These are phyloP conservation scores for Podocnemis expansa DNA, from an alignment of 2,113 vertebrate genomes.

Conservation along the genomic window DNA sequence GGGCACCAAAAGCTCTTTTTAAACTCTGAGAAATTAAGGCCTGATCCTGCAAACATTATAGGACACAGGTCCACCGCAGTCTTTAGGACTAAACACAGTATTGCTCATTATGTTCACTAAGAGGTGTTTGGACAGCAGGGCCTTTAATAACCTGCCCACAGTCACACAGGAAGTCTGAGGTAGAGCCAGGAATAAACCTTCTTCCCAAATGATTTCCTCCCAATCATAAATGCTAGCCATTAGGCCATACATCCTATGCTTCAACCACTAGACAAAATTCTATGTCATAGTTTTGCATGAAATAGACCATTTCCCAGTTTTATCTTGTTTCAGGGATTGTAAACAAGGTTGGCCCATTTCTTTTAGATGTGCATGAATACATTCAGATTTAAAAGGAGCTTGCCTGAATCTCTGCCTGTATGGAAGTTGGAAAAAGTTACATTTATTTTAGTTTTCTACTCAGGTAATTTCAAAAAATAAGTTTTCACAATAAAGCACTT, in stretches of 20 bases:
- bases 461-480: not conserved
- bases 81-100: not conserved
- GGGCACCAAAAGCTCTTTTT: not conserved
- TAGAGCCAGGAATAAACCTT: slow-evolving; percentile 29
- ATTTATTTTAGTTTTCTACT: not conserved
- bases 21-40: not conserved
- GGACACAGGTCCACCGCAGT: accelerated
- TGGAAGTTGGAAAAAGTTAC: not conserved
- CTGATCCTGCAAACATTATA: not conserved
- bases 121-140: accelerated
- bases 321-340: not conserved
- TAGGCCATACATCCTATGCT: slow-evolving; percentile 3
- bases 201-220: slow-evolving; percentile 31
- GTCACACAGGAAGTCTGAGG: slow-evolving; percentile 24
- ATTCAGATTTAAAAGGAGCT: slow-evolving; percentile 6
- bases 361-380: not conserved
- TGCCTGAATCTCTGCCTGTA: not conserved
- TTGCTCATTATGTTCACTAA: not conserved
- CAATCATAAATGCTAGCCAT: not conserved
- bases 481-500: not conserved
- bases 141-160: not conserved
- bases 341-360: slow-evolving; percentile 8
- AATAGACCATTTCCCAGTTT: slow-evolving; percentile 12
- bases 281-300: slow-evolving; percentile 9
- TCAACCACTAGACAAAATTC: not conserved